Percentiles rank a stretch among this genome's conserved stretches.
phyloP scores from a whole-genome alignment of 1,140 invertebrate species.

The Oryzaephilus surinamensis region DNA sequence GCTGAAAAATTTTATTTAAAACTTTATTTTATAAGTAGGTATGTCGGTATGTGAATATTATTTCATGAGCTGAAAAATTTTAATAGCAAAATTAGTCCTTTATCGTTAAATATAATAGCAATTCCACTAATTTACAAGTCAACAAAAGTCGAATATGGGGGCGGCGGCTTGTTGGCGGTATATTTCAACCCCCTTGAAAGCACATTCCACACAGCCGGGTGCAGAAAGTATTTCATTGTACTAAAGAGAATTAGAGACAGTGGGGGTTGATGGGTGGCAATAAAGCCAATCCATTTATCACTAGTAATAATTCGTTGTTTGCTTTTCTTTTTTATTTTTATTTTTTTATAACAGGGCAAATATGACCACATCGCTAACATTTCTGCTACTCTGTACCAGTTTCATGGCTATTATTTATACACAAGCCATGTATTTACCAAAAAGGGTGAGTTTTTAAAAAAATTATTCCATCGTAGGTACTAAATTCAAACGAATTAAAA shows the following conservation, averaged over 20 bases:
- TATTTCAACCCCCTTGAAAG: constrained; percentile 16
- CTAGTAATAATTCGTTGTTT: constrained; percentile 22
- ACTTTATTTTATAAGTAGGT: no score
- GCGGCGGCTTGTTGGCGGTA: constrained; percentile 22
- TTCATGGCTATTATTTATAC: constrained; percentile 15
- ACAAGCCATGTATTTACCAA: constrained; percentile 24
- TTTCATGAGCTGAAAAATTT: no score
- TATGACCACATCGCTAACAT: constrained; percentile 22
- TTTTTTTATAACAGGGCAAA: constrained; percentile 18
- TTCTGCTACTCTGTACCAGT: constrained; percentile 14
- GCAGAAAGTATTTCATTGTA: constrained; percentile 33
- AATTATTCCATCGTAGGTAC: no score
- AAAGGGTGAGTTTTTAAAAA: constrained; percentile 26
- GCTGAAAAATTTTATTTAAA: no score
- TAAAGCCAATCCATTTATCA: constrained; percentile 32
- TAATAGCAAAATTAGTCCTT: no score
- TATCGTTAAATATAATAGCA: no score
- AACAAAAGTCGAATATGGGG: no score
- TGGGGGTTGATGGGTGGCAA: constrained; percentile 18
- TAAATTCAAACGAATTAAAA: no score
- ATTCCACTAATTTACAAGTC: no score
- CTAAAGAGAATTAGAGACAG: constrained; percentile 13
- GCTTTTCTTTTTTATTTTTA: neutral
- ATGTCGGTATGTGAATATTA: no score
- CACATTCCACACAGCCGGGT: constrained; percentile 28